Conservation (phyloP, 2,888 invertebrate genomes). For the Papilio gigon region DNA sequence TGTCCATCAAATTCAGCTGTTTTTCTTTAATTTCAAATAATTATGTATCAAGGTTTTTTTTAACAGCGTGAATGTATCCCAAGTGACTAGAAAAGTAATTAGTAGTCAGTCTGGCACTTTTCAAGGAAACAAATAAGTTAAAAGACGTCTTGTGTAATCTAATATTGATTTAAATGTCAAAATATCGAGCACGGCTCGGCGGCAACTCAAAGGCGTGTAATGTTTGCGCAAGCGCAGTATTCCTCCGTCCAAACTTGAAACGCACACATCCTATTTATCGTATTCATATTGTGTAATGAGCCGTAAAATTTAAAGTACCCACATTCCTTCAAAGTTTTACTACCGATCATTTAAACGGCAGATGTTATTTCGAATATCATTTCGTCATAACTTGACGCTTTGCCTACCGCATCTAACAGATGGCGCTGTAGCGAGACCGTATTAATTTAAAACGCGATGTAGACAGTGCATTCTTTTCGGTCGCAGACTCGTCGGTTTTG, state of each 20-base stretch:
- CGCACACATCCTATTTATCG: conserved; percentile 39
- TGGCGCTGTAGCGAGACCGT: no score
- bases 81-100: not conserved
- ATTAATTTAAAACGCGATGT: no score
- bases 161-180: conserved; percentile 31
- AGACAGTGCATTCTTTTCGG: no score
- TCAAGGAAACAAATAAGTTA: not conserved
- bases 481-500: no score
- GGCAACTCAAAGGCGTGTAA: conserved; percentile 29
- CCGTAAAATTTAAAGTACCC: conserved; percentile 35
- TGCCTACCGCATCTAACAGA: no score
- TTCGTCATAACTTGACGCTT: not conserved
- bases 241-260: conserved; percentile 20
- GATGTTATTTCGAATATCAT: conserved; percentile 1
- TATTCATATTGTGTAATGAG: conserved; percentile 36
- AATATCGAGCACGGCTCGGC: conserved; percentile 21
- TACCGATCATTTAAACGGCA: not conserved
- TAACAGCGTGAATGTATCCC: not conserved
- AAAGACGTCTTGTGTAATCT: not conserved
- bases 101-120: not conserved
- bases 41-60: no score
- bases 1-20: no score
- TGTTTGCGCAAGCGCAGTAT: conserved; percentile 25
- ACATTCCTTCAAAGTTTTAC: conserved; percentile 25
- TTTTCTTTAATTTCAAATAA: no score